Conservation (phyloP, 2,888 invertebrate species). For the Agrochola lota region DNA sequence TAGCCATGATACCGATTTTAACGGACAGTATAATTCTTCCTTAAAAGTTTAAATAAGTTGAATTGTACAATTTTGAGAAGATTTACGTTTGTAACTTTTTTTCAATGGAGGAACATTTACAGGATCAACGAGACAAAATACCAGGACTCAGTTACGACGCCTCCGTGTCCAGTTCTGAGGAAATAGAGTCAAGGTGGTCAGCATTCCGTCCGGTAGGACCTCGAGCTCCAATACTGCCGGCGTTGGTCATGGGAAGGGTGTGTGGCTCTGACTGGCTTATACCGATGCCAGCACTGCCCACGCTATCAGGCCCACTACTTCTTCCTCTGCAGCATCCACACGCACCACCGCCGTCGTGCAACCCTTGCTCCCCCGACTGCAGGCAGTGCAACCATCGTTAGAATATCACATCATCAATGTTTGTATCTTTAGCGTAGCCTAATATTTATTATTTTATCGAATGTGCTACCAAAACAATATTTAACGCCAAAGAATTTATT, state of each 20-base stretch:
- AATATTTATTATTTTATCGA: constrained; percentile 38
- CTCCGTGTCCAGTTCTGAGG: constrained; percentile 84
- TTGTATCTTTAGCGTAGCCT: constrained; percentile 20
- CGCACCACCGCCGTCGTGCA: constrained; percentile 77
- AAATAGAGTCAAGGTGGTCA: constrained; percentile 84
- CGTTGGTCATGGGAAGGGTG: constrained; percentile 88
- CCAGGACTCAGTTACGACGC: constrained; percentile 77
- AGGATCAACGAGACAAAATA: constrained; percentile 82
- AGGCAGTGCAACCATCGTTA: constrained; percentile 86
- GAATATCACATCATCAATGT: constrained; percentile 30
- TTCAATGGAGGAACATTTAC: constrained; percentile 35
- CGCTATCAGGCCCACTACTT: constrained; percentile 82
- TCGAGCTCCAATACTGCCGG: constrained; percentile 85
- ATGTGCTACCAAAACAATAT: constrained; percentile 51
- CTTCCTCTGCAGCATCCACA: constrained; percentile 86
- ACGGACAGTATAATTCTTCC: background rate
- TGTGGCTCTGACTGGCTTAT: constrained; percentile 89
- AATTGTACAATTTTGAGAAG: background rate
- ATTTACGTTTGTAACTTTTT: background rate
- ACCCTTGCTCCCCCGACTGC: constrained; percentile 87
- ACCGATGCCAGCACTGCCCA: constrained; percentile 84
- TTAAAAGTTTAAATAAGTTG: background rate
- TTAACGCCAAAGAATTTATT: constrained; percentile 67
- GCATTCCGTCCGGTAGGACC: constrained; percentile 88
- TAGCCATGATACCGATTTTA: background rate